Evolutionary conservation across 1,140 invertebrate genomes (phyloP), one percentile per base, ranked within the genome.

Genomic region (Melipona quadrifasciata): DNA sequence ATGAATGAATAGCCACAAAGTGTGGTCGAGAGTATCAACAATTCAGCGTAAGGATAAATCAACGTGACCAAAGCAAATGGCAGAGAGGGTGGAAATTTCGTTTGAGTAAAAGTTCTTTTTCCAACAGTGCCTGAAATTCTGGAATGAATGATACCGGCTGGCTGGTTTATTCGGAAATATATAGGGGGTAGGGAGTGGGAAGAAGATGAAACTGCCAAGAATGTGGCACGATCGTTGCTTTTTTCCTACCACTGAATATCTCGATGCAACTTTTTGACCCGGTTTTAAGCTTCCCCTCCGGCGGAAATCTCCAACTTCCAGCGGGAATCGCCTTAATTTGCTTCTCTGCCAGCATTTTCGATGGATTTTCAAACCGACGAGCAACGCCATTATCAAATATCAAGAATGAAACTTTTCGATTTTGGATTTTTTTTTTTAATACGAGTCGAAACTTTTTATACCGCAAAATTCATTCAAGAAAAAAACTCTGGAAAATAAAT

Each of bases 221-320:
- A 71, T 57, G 17, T 34, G 24, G 65, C 31, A 71, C 67, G 55
- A 58, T 80, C 51, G 39, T 27, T 77, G 39, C 68, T 21, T 57
- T n/a, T 47, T 71, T 27, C 11, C 61, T 47, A 27, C 68, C 5
- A 79, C 55, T 71, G 19, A 72, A 57, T 47, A 67, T 71, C 47
- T 53, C 21, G 53, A 39, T 80, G 14, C 68, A 58, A 80, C 67
- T 55, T 68, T 77, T 77, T 77, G 79, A 74, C 79, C 75, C 39
- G 75, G 58, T 65, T 77, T 65, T 64, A 51, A 51, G n/a, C 4
- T 27, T 51, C 39, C 14, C 17, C 53, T 34, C 19, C 14, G 75
- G 8, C 39, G 17, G 75, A 65, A 65, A 64, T n/a, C 55, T 16
- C n/a, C 27, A 27, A 64, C 58, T 77, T 64, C 39, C n/a, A 5